Evolutionary conservation across 2,888 invertebrate species (phyloP), one percentile per base, ranked within the genome.

Genomic region (Synergus umbraculus): DNA sequence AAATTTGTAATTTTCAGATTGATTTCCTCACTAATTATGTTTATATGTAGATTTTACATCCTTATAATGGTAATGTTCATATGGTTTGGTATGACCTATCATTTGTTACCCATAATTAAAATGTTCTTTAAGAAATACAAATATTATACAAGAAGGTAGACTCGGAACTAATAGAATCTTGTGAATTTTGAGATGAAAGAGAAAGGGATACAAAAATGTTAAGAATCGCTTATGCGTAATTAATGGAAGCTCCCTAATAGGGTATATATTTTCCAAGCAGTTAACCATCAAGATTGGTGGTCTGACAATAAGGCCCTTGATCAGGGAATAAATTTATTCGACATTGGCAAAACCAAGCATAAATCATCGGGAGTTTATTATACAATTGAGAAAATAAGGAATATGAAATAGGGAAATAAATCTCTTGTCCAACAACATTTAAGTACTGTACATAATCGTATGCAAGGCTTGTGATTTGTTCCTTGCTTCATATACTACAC

Each of bases 281-380:
- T n/a, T 18, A 54, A 18, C n/a, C n/a, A 9, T n/a, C 54, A n/a
- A n/a, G 54, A 54, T n/a, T 54, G 54, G 54, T n/a, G 29, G 73
- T 73, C 54, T 49, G 54, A 73, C 73, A 73, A 49, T 73, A 73
- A 73, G 49, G 49, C 73, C 49, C 73, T 73, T 73, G 22, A 73
- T 73, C 73, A 54, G 37, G 54, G n/a, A 54, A 73, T 73, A 73
- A 73, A 73, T 73, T 73, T 49, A 73, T 54, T 41, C 49, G 37
- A 54, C 73, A 73, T 54, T 73, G 54, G 37, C 49, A 73, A 73
- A 73, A 54, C 73, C 73, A 10, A n/a, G 37, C 54, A 54, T 73
- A 73, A 73, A 73, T 73, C 73, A 73, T 54, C 54, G n/a, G 37
- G 73, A 73, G 73, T 73, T 37, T 73, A 73, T 73, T 73, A 73